Base-by-base conservation (phyloP, 2,888 invertebrate genomes). In the Spicauda simplicius region DNA sequence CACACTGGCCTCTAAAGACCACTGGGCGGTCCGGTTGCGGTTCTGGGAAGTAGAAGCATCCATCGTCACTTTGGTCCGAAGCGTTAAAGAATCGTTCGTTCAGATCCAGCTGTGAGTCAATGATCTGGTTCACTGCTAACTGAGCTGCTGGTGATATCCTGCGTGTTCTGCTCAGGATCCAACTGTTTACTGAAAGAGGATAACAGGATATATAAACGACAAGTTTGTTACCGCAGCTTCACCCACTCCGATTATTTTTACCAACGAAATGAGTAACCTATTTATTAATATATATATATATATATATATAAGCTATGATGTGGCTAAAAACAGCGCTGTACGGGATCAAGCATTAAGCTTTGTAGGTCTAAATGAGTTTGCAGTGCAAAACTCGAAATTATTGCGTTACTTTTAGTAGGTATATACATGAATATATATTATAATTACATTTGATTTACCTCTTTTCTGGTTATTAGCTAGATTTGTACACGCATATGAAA, bases 401-500 rank as follows among this genome's bases (percentile, higher is more conserved):
- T 25, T 25, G 25, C n/a, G n/a, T n/a, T n/a, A n/a, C n/a, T n/a
- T n/a, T n/a, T n/a, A n/a, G n/a, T n/a, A n/a, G 25, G 25, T 5
- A 25, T 25, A 25, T 25, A 25, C 25, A 25, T 25, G 5, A 25
- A 5, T n/a, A n/a, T n/a, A n/a, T n/a, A n/a, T n/a, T n/a, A n/a
- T n/a, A n/a, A n/a, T n/a, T n/a, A n/a, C n/a, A n/a, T 5, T 25
- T 25, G 2, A 25, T 25, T 85, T 85, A 95, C 95, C 87, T 82
- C 87, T 82, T 79, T 88, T 94, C 50, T 77, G 75, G 55, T 93
- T 78, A 52, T 90, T 77, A 10, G 78, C 77, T 4, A 94, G 82
- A 76, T 95, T 87, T 0, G 82, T 80, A 76, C 96, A 96, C 16
- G 94, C 94, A 90, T 95, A 96, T 0, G 95, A 94, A 0, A 96